A percentile compares a stretch with the other conserved stretches of the same genome.
These are phyloP conservation scores for Seriola quinqueradiata DNA, from an alignment of 2,113 vertebrate species.

Conservation along the genomic window DNA sequence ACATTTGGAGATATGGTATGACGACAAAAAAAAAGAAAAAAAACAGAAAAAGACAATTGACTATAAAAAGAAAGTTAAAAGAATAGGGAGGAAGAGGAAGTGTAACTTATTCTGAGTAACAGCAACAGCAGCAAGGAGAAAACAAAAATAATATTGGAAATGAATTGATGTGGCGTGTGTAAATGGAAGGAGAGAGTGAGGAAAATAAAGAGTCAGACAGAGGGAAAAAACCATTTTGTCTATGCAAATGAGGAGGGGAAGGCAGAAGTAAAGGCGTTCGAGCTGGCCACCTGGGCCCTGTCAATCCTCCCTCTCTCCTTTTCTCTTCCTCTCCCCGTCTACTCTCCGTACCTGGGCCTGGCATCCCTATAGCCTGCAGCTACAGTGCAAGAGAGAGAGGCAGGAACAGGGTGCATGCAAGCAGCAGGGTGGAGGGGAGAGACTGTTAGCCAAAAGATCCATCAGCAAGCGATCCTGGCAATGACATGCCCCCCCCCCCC, in stretches of 20 bases:
- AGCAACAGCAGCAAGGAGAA: conserved; percentile 3
- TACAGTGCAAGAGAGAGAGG: conserved; percentile 33
- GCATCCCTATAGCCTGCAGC: conserved; percentile 49
- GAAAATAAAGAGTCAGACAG: conserved; percentile 46
- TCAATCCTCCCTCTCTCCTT: conserved; percentile 51
- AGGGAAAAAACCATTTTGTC: conserved; percentile 60
- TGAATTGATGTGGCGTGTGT: conserved; percentile 21
- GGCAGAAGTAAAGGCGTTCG: conserved; percentile 50
- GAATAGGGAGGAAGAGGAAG: conserved; percentile 30
- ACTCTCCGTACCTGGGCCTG: conserved; percentile 66
- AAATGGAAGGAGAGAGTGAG: conserved; percentile 49
- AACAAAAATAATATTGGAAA: conserved; percentile 53
- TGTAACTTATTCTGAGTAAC: conserved; percentile 46
- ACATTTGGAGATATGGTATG: conserved; percentile 36
- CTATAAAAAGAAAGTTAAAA: conserved; percentile 51
- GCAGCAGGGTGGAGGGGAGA: conserved; percentile 49
- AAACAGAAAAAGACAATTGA: conserved; percentile 20
- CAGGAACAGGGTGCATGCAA: not conserved
- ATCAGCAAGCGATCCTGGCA: conserved; percentile 63
- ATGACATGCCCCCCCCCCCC: not conserved
- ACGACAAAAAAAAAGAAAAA: not conserved
- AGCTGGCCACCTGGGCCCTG: conserved; percentile 73
- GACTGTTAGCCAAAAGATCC: conserved; percentile 63
- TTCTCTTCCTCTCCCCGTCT: conserved; percentile 29
- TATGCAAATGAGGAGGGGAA: conserved; percentile 71